Conservation (phyloP, 2,113 vertebrate genomes). For the Tyrannus savana region DNA sequence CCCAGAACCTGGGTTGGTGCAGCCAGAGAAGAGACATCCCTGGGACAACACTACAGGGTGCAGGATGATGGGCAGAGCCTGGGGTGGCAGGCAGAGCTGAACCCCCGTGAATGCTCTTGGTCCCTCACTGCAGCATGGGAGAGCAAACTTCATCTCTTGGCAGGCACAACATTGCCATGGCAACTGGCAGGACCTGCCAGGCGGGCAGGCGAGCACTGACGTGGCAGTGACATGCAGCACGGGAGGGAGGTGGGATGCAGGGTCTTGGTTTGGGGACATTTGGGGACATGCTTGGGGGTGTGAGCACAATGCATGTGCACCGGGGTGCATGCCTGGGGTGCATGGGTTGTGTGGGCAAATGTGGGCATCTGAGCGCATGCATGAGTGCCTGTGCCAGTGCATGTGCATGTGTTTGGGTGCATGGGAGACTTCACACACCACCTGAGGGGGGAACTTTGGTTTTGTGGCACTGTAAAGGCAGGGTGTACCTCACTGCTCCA, state of each 20-base stretch:
- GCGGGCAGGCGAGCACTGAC: background rate
- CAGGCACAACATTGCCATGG: conserved; percentile 19
- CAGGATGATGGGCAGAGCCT: background rate
- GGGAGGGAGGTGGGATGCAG: background rate
- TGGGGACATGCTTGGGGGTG: background rate
- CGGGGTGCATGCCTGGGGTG: background rate
- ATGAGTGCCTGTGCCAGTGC: background rate
- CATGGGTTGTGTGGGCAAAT: background rate
- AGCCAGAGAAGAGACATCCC: background rate
- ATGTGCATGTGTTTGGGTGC: accelerated
- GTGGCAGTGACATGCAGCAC: background rate
- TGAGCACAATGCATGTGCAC: background rate
- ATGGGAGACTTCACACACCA: background rate
- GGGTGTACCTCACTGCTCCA: background rate
- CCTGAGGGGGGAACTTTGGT: accelerated
- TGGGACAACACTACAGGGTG: background rate
- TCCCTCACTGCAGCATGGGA: background rate
- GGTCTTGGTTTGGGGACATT: background rate
- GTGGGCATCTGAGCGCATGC: background rate
- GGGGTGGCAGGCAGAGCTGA: background rate
- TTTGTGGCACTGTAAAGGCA: background rate
- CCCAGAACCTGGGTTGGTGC: background rate
- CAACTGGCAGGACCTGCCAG: conserved; percentile 39
- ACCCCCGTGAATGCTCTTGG: accelerated
- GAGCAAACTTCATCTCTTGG: conserved; percentile 14